These are phyloP conservation scores for Leucopsar rothschildi DNA, from an alignment of 2,113 vertebrate species.

Conservation along the genomic window DNA sequence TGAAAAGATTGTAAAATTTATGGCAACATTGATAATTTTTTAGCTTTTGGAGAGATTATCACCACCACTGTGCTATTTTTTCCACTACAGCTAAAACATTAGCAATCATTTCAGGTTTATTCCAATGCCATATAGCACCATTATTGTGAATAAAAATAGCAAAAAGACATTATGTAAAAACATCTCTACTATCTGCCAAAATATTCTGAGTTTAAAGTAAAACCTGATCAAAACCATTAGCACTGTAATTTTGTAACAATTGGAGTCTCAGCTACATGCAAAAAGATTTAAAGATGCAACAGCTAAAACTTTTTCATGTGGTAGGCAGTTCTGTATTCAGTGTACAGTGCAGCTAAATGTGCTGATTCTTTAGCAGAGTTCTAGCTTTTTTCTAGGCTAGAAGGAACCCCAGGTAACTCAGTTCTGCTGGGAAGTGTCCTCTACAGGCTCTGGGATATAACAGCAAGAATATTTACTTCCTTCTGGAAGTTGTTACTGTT, in stretches of 20 bases:
- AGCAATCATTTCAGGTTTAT: background rate
- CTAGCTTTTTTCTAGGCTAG: background rate
- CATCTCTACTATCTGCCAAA: background rate
- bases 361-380: background rate
- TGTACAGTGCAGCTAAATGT: background rate
- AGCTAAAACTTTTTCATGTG: background rate
- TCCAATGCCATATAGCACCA: background rate
- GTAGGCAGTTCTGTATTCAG: background rate
- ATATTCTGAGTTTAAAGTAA: background rate
- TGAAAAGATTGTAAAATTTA: background rate
- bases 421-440: background rate
- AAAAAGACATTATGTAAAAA: background rate
- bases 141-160: background rate
- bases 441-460: background rate
- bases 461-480: background rate
- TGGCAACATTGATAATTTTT: background rate
- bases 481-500: background rate
- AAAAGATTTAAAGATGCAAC: background rate
- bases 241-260: background rate
- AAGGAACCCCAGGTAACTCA: background rate
- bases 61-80: background rate
- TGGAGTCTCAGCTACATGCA: background rate
- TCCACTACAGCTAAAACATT: background rate
- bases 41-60: background rate
- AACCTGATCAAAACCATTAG: background rate